Evolutionary conservation across 1,140 invertebrate species (phyloP).

Genomic region (Babylonia areolata): DNA sequence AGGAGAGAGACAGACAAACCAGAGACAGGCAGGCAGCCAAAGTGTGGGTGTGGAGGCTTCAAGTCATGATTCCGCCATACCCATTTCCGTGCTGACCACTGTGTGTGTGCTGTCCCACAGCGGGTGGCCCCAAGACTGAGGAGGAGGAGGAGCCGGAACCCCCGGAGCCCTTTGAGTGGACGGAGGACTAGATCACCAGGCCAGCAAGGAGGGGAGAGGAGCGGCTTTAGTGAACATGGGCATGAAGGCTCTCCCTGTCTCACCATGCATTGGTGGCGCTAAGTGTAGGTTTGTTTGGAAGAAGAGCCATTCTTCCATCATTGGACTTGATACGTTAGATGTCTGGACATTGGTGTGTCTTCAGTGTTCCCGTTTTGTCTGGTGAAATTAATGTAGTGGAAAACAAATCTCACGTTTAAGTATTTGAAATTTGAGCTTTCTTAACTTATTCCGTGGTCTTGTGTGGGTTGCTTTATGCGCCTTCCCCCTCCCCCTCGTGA

Average conservation of each 20-base stretch:
- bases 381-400: too few species aligned
- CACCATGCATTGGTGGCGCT: not conserved
- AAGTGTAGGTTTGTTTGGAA: too few species aligned
- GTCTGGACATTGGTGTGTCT: not conserved
- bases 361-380: not conserved
- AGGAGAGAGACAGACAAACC: too few species aligned
- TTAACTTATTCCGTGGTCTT: too few species aligned
- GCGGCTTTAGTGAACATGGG: too few species aligned
- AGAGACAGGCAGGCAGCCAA: too few species aligned
- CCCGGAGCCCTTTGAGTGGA: constrained; percentile 97
- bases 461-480: too few species aligned
- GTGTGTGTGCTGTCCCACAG: constrained; percentile 75
- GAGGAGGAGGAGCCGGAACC: constrained; percentile 96
- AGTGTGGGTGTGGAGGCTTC: not conserved
- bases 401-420: too few species aligned
- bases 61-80: too few species aligned
- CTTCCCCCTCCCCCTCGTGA: too few species aligned
- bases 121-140: constrained; percentile 93
- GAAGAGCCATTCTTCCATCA: not conserved
- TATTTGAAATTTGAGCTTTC: too few species aligned
- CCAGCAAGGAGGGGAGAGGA: not conserved
- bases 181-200: constrained; percentile 78
- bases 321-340: not conserved
- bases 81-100: not conserved
- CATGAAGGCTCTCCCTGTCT: not conserved